Evolutionary conservation across 2,888 invertebrate genomes (phyloP).

Genomic region (Torymus tubicola): DNA sequence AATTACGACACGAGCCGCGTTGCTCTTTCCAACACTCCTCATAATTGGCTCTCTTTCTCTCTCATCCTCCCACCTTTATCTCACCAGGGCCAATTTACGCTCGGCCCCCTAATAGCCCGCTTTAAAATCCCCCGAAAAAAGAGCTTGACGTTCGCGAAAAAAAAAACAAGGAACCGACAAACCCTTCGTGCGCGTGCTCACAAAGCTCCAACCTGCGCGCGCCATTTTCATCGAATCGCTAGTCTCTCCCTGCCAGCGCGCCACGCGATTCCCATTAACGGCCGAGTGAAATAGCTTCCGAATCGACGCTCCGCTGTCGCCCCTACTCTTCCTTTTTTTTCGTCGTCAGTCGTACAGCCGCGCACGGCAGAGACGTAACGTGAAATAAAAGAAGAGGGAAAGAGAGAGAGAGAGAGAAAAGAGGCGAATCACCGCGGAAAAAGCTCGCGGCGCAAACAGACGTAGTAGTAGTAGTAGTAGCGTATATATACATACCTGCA

Average conservation of each 20-base stretch:
- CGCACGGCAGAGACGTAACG: background rate
- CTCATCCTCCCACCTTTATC: background rate
- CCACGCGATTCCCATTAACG: constrained; percentile 38
- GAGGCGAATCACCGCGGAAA: background rate
- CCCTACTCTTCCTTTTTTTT: background rate
- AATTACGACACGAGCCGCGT: background rate
- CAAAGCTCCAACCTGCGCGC: background rate
- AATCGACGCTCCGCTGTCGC: constrained; percentile 16
- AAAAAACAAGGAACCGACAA: background rate
- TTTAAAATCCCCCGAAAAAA: constrained; percentile 19
- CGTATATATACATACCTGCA: no score
- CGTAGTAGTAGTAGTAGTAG: no score
- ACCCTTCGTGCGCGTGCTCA: background rate
- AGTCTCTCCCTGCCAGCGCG: background rate
- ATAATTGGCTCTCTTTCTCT: constrained; percentile 30
- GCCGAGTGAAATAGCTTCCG: constrained; percentile 32
- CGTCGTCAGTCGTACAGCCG: no score
- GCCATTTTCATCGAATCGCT: constrained; percentile 3
- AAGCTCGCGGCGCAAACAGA: no score
- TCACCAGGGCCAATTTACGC: background rate
- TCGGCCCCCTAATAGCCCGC: constrained; percentile 16
- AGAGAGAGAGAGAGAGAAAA: background rate
- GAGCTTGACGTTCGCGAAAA: background rate
- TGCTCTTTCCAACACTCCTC: constrained; percentile 37
- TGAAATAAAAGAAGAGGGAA: constrained; percentile 5